Conservation (phyloP, 2,888 invertebrate species). For the Ischnus inquisitorius region DNA sequence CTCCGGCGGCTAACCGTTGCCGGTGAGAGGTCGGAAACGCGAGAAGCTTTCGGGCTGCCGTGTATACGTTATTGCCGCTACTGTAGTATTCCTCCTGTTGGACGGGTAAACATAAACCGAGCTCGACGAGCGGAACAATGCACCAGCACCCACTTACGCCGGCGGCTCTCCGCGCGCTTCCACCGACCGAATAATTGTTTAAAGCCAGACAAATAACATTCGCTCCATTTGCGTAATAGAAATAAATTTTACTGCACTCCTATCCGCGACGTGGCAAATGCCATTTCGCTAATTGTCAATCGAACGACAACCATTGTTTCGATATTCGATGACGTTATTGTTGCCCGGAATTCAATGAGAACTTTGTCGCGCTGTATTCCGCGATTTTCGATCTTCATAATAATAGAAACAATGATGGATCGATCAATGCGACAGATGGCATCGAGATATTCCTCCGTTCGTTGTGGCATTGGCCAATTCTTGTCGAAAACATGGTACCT, state of each 20-base stretch:
- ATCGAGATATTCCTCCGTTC: too few species aligned
- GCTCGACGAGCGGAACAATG: slow-evolving; percentile 45
- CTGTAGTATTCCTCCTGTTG: slow-evolving; percentile 2
- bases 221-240: slow-evolving; percentile 19
- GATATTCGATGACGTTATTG: neutral
- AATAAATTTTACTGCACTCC: slow-evolving; percentile 8
- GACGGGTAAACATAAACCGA: slow-evolving; percentile 45
- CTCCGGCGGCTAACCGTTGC: slow-evolving; percentile 37
- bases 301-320: neutral
- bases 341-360: neutral
- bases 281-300: slow-evolving; percentile 3
- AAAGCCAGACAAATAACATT: slow-evolving; percentile 42
- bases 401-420: too few species aligned
- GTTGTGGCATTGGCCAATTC: too few species aligned
- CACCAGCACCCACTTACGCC: slow-evolving; percentile 25
- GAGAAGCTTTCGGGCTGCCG: slow-evolving; percentile 6
- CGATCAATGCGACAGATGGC: too few species aligned
- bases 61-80: neutral
- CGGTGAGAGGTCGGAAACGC: slow-evolving; percentile 1
- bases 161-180: slow-evolving; percentile 20
- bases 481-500: too few species aligned
- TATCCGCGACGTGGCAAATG: slow-evolving; percentile 11
- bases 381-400: neutral
- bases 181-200: slow-evolving; percentile 44
- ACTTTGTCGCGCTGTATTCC: neutral